A percentile compares a stretch with the other conserved stretches of the same genome.
Conservation (phyloP, 1,140 invertebrate genomes). For the Cherax destructor region DNA sequence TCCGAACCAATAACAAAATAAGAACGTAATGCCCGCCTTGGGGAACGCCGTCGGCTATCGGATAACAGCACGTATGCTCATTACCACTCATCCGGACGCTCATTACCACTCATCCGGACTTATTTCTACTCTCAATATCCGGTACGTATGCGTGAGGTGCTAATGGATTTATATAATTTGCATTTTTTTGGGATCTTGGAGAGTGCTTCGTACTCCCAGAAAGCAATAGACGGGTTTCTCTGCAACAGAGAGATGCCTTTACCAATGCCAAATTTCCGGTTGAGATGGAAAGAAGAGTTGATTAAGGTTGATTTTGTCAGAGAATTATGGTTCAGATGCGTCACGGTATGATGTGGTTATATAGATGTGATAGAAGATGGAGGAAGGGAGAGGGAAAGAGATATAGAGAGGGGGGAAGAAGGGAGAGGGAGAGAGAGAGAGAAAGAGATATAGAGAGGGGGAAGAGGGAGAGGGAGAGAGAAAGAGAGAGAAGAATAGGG, state of each 20-base stretch:
- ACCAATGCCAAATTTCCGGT: neutral
- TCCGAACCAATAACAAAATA: no score
- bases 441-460: neutral
- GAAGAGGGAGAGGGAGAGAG: neutral
- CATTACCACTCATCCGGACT: neutral
- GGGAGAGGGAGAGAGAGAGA: neutral
- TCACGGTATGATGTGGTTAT: neutral
- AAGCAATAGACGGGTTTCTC: neutral
- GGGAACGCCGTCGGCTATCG: no score
- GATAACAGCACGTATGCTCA: no score
- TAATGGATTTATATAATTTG: neutral
- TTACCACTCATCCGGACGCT: no score
- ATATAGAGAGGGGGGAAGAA: neutral
- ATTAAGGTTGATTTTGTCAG: neutral
- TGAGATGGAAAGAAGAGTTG: neutral
- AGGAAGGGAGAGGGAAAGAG: neutral
- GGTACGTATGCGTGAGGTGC: neutral
- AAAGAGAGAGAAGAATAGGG: no score
- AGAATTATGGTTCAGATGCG: neutral
- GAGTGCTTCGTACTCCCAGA: neutral
- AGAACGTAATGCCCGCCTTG: no score
- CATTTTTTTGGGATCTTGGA: neutral
- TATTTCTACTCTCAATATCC: neutral
- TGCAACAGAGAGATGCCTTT: neutral
- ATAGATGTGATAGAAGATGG: no score